Evolutionary conservation across 2,113 vertebrate genomes (phyloP).

Genomic region (Brachyistius frenatus): DNA sequence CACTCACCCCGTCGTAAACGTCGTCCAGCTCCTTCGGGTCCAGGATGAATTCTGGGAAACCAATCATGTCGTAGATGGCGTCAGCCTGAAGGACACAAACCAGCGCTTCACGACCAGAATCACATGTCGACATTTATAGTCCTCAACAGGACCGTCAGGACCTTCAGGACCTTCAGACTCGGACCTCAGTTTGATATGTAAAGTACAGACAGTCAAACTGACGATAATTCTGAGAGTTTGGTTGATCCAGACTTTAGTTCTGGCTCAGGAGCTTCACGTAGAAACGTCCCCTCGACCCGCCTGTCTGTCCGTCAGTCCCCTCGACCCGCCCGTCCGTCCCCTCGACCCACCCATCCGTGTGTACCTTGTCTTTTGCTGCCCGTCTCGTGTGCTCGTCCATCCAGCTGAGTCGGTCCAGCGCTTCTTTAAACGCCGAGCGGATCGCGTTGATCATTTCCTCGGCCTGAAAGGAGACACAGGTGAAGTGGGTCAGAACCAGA

Average conservation of each 20-base stretch:
- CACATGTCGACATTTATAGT: too few relatives aligned
- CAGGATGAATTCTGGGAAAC: slow-evolving; percentile 97
- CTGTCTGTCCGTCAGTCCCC: too few relatives aligned
- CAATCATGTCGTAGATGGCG: slow-evolving; percentile 98
- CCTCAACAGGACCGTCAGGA: too few relatives aligned
- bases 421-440: slow-evolving; percentile 90
- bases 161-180: too few relatives aligned
- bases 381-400: slow-evolving; percentile 93
- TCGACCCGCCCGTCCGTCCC: too few relatives aligned
- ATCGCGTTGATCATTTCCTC: slow-evolving; percentile 97
- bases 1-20: slow-evolving; percentile 94
- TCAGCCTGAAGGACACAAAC: slow-evolving; percentile 86
- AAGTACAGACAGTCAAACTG: too few relatives aligned
- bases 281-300: too few relatives aligned
- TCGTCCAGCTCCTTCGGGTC: slow-evolving; percentile 96
- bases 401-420: slow-evolving; percentile 90
- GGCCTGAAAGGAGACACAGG: slow-evolving; percentile 82
- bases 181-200: too few relatives aligned
- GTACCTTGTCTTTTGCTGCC: slow-evolving; percentile 96
- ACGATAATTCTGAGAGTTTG: too few relatives aligned
- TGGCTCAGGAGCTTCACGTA: too few relatives aligned
- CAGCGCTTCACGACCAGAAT: not conserved
- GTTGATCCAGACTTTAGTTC: too few relatives aligned
- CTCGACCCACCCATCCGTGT: not conserved
- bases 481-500: not conserved